Evolutionary conservation across 2,888 invertebrate species (phyloP), one percentile per base, ranked within the genome.

Genomic region (Tipula unca): DNA sequence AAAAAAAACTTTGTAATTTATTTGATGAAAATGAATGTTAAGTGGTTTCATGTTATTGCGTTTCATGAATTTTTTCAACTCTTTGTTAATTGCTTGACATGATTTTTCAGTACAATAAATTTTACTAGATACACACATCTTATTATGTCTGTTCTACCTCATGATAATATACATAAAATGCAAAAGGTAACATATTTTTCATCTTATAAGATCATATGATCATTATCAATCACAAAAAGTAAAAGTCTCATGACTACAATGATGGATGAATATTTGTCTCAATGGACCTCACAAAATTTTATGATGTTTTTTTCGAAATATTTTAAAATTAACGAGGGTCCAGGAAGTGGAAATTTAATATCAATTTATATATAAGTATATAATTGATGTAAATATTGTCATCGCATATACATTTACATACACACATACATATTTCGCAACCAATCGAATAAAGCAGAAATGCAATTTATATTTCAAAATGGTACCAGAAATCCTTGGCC

Each of bases 1-100:
- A 69, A 69, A 69, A 69, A 20, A 69, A 69, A 69, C 8, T 69
- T 69, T 69, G 69, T 69, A 69, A 69, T 69, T 69, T 69, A 69
- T 69, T 69, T 69, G 69, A 69, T 69, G 69, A 69, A 69, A 69
- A 69, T 69, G 69, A 69, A 69, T 69, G 69, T 69, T 69, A 69
- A 69, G 69, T 69, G 69, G 69, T 69, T 69, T 69, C 69, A 69
- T 69, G 69, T 69, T 69, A 25, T 69, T 69, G 69, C 69, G 69
- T 69, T 69, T 69, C 69, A 25, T 69, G 69, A 69, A 69, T 69
- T 69, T 69, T 69, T 69, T 69, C 69, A 69, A 69, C 69, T 69
- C 25, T 25, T 69, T 69, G 69, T 69, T 69, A 69, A 69, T 69
- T 69, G 69, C 25, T 69, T 69, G 69, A 69, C 69, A 69, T 69